Base-by-base conservation (phyloP, 2,888 invertebrate species). In the Caenorhabditis sulstoni region DNA sequence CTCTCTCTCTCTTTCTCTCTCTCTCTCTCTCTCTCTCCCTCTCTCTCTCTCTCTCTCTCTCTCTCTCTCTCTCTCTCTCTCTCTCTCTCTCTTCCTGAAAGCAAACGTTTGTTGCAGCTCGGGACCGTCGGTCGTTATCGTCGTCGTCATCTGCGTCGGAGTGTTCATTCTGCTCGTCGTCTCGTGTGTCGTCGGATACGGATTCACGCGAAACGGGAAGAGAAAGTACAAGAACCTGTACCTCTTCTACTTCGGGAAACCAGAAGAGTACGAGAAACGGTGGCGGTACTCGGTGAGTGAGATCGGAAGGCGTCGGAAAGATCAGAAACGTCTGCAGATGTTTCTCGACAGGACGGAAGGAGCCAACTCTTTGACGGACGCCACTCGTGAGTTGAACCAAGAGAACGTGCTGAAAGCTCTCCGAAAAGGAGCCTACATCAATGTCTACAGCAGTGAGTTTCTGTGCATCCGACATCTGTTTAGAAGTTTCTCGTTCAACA, bases 281-380 rank as follows among this genome's bases (percentile, higher is more conserved):
- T 70, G 70, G 70, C 61, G 70, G 35, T 70, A 70, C 45, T 53
- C 70, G 20, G 61, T 70, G 22, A 70, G 68, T 45, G 29, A 18
- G 9, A 29, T 5, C 9, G n/a, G 47, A 47, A 8, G 14, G 9
- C 16, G 3, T 47, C 41, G 41, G 3, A 41, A 41, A 41, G 41
- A n/a, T n/a, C n/a, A n/a, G n/a, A n/a, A n/a, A 14, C 41, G 41
- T 68, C 58, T 41, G 4, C 44, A 68, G 67, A 22, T 41, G 2
- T 68, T 68, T 11, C 8, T 52, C 29, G 68, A 68, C 8, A 4
- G 29, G 8, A 4, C 11, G 23, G 35, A 70, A 1, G 61, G 53
- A 1, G 22, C 23, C 16, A 70, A 70, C 37, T 22, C 37, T 0
- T 2, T 70, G 18, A 5, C 45, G 12, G 55, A 70, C n/a, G 52